These are phyloP conservation scores for Spisula solida DNA, from an alignment of 2,888 invertebrate species.

Conservation along the genomic window DNA sequence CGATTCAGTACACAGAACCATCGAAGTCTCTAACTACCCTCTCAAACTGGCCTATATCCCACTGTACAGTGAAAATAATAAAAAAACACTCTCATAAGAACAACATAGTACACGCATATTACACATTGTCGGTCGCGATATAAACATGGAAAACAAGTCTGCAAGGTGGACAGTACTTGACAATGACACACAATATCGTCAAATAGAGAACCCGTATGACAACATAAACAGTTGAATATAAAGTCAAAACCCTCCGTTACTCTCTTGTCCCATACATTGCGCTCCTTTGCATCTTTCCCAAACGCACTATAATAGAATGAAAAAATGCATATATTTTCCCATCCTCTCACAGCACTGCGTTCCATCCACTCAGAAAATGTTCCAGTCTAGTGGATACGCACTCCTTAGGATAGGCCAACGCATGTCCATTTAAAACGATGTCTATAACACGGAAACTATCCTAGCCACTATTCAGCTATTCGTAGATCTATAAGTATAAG, in stretches of 20 bases:
- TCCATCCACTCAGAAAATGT: neutral
- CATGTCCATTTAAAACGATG: neutral
- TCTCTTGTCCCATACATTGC: neutral
- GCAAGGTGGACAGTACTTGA: neutral
- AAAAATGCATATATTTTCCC: too few relatives aligned
- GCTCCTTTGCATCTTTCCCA: neutral
- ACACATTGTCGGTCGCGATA: constrained; percentile 19
- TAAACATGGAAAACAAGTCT: neutral
- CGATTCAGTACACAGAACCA: neutral
- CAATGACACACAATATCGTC: neutral
- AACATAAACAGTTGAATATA: constrained; percentile 3
- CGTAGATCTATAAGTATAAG: too few relatives aligned
- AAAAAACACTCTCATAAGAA: neutral
- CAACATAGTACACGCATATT: neutral
- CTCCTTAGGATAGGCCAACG: neutral
- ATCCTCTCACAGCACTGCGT: neutral
- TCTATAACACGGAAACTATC: too few relatives aligned
- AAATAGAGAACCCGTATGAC: constrained; percentile 13
- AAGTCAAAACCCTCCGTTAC: neutral
- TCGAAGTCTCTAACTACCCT: neutral
- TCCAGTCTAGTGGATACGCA: neutral
- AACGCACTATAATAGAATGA: too few relatives aligned
- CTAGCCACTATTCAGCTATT: too few relatives aligned
- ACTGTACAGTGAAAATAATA: neutral
- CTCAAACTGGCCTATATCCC: constrained; percentile 14